Evolutionary conservation across 2,797 vertebrate genomes (phyloP).

Genomic region (Pteronotus mesoamericanus): DNA sequence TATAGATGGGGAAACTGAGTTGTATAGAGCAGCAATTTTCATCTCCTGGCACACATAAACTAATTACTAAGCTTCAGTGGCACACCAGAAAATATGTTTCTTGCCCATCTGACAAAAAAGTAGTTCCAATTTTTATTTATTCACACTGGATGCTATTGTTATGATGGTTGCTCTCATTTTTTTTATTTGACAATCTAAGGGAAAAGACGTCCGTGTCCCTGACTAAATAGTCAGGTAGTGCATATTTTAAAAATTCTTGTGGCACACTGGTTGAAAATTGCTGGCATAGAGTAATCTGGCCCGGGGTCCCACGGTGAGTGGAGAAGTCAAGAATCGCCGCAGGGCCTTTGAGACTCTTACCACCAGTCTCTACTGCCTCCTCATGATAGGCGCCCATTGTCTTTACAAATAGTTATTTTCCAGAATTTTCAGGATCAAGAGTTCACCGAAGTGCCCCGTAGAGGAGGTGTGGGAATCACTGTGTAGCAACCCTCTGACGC

Average conservation of each 20-base stretch:
- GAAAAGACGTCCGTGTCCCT: background rate
- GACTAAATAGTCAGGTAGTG: background rate
- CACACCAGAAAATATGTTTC: background rate
- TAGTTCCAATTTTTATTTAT: background rate
- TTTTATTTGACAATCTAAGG: background rate
- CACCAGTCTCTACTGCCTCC: background rate
- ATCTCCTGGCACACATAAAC: background rate
- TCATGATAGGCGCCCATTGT: accelerated
- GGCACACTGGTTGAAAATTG: background rate
- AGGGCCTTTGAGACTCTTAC: background rate
- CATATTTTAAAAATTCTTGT: background rate
- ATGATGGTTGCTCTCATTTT: background rate
- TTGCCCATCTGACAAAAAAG: background rate
- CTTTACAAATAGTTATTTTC: background rate
- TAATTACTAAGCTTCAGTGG: background rate
- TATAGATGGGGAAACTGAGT: background rate
- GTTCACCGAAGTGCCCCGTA: background rate
- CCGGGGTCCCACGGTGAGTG: background rate
- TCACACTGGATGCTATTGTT: background rate
- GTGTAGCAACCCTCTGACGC: background rate
- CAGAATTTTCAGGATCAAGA: background rate
- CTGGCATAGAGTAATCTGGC: background rate
- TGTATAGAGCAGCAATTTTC: background rate
- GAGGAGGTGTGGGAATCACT: background rate
- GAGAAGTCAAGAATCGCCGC: background rate